Evolutionary conservation across 2,797 vertebrate species (phyloP).

Genomic region (Phoxinus dragarum): DNA sequence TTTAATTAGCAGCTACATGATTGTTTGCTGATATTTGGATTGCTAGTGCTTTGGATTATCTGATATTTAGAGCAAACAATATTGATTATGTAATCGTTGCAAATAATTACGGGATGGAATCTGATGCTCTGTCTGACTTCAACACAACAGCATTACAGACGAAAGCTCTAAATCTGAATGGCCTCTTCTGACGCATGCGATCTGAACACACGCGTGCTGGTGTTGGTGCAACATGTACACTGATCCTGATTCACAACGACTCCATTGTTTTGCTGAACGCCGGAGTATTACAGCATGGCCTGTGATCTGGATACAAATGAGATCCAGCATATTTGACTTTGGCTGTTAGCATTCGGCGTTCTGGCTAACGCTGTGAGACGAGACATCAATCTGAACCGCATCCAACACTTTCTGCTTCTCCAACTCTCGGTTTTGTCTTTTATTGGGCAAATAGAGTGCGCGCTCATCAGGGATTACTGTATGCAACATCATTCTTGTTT

Average conservation of each 20-base stretch:
- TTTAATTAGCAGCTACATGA: conserved; percentile 37
- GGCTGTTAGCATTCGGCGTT: background rate
- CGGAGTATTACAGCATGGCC: conserved; percentile 54
- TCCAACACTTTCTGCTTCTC: conserved; percentile 15
- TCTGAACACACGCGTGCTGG: too few relatives aligned
- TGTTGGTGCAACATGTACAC: background rate
- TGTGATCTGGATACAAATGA: conserved; percentile 62
- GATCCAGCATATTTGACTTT: conserved; percentile 52
- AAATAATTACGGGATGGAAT: conserved; percentile 21
- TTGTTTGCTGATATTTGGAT: conserved; percentile 52
- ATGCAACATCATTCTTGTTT: background rate
- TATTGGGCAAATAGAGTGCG: conserved; percentile 6
- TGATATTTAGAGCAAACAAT: conserved; percentile 25
- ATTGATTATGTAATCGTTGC: conserved; percentile 18
- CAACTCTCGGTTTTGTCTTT: background rate
- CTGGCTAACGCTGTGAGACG: background rate
- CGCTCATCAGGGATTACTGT: conserved; percentile 11
- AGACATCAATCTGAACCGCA: conserved; percentile 21
- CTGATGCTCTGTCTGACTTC: conserved; percentile 20
- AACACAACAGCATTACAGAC: conserved; percentile 9
- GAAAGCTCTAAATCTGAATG: background rate
- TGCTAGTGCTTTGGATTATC: conserved; percentile 21
- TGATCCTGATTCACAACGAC: conserved; percentile 54
- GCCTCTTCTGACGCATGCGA: background rate
- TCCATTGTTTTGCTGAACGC: conserved; percentile 51